Evolutionary conservation across 2,113 vertebrate species (phyloP).

Genomic region (Nothobranchius furzeri): DNA sequence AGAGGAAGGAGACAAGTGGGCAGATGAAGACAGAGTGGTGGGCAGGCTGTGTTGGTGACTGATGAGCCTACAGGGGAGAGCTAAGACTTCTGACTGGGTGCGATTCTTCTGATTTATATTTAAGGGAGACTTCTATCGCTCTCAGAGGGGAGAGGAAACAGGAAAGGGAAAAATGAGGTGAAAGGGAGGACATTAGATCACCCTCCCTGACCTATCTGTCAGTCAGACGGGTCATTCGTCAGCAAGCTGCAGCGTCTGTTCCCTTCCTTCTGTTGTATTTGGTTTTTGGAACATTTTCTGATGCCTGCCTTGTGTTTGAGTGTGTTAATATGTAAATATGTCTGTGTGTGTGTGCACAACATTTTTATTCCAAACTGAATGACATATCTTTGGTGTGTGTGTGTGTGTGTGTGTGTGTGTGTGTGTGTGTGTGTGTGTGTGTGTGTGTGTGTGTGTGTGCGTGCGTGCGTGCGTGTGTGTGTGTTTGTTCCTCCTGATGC

Average conservation of each 20-base stretch:
- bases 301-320: not conserved
- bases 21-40: conserved; percentile 48
- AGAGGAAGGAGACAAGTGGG: conserved; percentile 30
- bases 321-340: not conserved
- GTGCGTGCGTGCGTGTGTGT: not conserved
- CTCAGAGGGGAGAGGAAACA: conserved; percentile 58
- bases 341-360: not conserved
- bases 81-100: conserved; percentile 61
- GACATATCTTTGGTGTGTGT: not conserved
- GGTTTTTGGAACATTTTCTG: not conserved
- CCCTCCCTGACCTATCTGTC: conserved; percentile 49
- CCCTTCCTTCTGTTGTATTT: not conserved
- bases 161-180: conserved; percentile 45
- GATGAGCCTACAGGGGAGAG: conserved; percentile 66
- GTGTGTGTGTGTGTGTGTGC: not conserved
- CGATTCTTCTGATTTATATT: conserved; percentile 76
- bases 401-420: not conserved
- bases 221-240: conserved; percentile 38
- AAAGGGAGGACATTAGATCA: conserved; percentile 63
- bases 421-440: not conserved
- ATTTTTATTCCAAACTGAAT: not conserved
- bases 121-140: conserved; percentile 63
- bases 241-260: conserved; percentile 14
- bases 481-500: no score
- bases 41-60: conserved; percentile 57